These are phyloP conservation scores for Drosophila mojavensis DNA, from an alignment of 1,140 invertebrate genomes.

Conservation along the genomic window DNA sequence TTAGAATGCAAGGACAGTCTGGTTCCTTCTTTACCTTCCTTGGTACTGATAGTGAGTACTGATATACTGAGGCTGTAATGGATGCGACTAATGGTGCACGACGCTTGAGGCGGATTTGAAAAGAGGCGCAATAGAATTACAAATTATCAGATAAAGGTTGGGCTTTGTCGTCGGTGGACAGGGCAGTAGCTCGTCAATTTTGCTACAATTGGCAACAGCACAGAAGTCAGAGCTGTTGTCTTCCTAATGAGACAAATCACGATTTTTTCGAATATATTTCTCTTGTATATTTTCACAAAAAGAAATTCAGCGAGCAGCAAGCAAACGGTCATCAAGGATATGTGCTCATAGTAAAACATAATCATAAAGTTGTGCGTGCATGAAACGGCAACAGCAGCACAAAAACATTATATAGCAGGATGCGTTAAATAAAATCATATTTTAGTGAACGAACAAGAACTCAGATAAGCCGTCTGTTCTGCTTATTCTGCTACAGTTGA, in stretches of 20 bases:
- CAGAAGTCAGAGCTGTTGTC: no score
- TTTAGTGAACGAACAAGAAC: slow-evolving; percentile 54
- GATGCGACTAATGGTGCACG: slow-evolving; percentile 54
- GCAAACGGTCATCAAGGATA: not conserved
- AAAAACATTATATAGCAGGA: slow-evolving; percentile 60
- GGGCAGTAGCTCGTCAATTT: slow-evolving; percentile 67
- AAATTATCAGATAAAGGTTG: slow-evolving; percentile 56
- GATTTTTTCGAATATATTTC: no score
- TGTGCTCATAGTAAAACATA: not conserved
- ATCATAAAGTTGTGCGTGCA: not conserved
- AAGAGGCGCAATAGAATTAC: slow-evolving; percentile 17
- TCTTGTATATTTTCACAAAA: no score
- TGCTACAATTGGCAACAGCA: not conserved
- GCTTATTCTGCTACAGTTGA: not conserved
- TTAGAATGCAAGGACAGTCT: slow-evolving; percentile 59
- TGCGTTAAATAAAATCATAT: slow-evolving; percentile 68
- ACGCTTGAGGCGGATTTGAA: no score
- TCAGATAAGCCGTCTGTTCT: not conserved
- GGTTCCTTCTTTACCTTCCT: not conserved
- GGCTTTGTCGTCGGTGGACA: not conserved
- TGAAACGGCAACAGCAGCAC: slow-evolving; percentile 53
- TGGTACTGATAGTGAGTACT: no score
- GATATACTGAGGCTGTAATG: slow-evolving; percentile 44
- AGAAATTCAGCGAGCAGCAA: no score
- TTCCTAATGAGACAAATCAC: no score